phyloP scores from a whole-genome alignment of 2,113 vertebrate genomes.

The Ranitomeya variabilis region DNA sequence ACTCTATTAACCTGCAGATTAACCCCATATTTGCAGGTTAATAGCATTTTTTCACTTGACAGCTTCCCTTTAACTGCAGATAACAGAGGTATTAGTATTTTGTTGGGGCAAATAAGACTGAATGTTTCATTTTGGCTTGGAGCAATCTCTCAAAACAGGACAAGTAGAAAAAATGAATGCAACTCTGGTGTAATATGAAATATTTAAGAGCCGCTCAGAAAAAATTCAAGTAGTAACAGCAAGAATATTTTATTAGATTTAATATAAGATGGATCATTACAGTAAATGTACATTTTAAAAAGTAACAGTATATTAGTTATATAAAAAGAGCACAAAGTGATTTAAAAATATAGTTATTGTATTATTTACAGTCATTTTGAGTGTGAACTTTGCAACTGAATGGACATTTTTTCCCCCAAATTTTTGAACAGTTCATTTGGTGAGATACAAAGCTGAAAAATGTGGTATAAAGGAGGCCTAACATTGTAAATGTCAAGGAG shows the following conservation, averaged over 20 bases:
- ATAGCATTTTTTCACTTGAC: not conserved
- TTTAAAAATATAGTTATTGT: not conserved
- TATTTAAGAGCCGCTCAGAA: not conserved
- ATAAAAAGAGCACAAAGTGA: not conserved
- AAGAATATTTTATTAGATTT: conserved; percentile 17
- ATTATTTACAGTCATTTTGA: not conserved
- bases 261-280: not conserved
- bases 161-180: no score
- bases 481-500: not conserved
- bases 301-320: not conserved
- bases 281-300: conserved; percentile 7
- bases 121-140: not conserved
- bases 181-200: not conserved
- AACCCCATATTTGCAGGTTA: not conserved
- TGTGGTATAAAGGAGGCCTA: not conserved
- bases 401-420: not conserved
- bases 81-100: no score
- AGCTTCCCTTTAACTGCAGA: not conserved
- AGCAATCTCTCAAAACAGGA: not conserved
- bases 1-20: no score
- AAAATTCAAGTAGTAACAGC: no score
- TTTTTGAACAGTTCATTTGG: not conserved
- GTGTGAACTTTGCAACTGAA: not conserved
- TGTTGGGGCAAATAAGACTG: not conserved
- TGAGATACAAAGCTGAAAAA: not conserved